Conservation (phyloP, 2,888 invertebrate genomes). For the Andrena hattorfiana region DNA sequence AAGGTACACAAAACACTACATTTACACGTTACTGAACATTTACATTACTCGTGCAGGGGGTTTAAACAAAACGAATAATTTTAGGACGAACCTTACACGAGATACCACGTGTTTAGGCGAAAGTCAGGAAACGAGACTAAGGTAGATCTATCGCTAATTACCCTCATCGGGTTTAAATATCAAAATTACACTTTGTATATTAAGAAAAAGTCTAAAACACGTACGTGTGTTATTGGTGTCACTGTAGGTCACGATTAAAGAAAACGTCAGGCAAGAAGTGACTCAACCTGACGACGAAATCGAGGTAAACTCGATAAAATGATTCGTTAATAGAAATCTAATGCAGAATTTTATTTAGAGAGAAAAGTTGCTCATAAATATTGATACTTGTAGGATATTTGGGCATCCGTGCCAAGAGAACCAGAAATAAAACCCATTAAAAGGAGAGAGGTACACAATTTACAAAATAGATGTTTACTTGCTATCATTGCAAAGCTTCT, state of each 20-base stretch:
- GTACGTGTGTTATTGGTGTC: neutral
- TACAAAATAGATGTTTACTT: neutral
- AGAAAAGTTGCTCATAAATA: neutral
- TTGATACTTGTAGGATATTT: slow-evolving; percentile 56
- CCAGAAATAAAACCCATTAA: slow-evolving; percentile 48
- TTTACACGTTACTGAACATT: slow-evolving; percentile 5
- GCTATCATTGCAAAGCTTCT: neutral
- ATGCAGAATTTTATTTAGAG: neutral
- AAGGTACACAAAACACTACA: slow-evolving; percentile 48
- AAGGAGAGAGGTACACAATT: slow-evolving; percentile 49
- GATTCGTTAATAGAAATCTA: neutral
- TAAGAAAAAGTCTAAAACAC: neutral
- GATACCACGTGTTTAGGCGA: slow-evolving; percentile 20
- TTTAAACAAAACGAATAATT: slow-evolving; percentile 26
- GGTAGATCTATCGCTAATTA: slow-evolving; percentile 27
- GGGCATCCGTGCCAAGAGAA: slow-evolving; percentile 48
- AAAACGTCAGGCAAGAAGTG: neutral
- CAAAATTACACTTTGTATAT: neutral
- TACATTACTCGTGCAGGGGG: neutral
- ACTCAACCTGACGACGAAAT: slow-evolving; percentile 28
- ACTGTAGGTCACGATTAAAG: slow-evolving; percentile 26
- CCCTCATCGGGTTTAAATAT: neutral
- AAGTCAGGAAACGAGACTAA: slow-evolving; percentile 41
- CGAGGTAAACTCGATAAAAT: slow-evolving; percentile 35
- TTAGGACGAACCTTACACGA: slow-evolving; percentile 44